These are phyloP conservation scores for Athripsodes cinereus DNA, from an alignment of 2,888 invertebrate species.

Conservation along the genomic window DNA sequence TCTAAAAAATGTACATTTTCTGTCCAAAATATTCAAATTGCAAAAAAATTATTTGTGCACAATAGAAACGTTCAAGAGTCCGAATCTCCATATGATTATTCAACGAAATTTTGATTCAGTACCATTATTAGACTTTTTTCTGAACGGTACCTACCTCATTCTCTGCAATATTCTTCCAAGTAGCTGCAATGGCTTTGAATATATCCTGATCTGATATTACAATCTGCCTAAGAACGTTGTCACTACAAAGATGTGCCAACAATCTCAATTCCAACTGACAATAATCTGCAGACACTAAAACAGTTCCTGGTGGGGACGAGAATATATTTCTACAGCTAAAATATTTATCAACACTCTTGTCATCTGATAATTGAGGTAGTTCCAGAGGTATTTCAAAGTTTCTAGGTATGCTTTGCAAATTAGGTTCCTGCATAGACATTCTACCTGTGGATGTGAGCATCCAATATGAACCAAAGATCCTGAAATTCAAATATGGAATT, in stretches of 20 bases:
- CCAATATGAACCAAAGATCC: constrained; percentile 62
- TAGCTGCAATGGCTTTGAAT: constrained; percentile 78
- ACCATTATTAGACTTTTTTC: too few species aligned
- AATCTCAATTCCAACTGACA: constrained; percentile 93
- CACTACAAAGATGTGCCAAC: constrained; percentile 83
- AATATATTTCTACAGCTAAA: constrained; percentile 69
- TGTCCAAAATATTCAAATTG: too few species aligned
- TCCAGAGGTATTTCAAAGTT: constrained; percentile 61
- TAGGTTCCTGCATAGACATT: constrained; percentile 88
- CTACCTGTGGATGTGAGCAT: constrained; percentile 73
- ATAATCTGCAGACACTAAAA: constrained; percentile 89
- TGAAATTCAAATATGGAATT: too few species aligned
- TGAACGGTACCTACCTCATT: constrained; percentile 37
- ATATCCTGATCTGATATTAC: constrained; percentile 68
- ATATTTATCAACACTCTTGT: constrained; percentile 31
- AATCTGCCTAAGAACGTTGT: constrained; percentile 60
- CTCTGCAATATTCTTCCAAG: constrained; percentile 68
- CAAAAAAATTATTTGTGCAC: too few species aligned
- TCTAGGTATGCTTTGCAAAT: constrained; percentile 85
- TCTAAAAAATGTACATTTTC: too few species aligned
- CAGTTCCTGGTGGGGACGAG: constrained; percentile 48
- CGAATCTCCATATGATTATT: too few species aligned
- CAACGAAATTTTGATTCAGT: too few species aligned
- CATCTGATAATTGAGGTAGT: constrained; percentile 32
- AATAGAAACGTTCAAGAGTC: too few species aligned